Percentiles rank a stretch among this genome's conserved stretches.
phyloP scores from a whole-genome alignment of 2,797 vertebrate genomes.

The Ptychobarbus kaznakovi region DNA sequence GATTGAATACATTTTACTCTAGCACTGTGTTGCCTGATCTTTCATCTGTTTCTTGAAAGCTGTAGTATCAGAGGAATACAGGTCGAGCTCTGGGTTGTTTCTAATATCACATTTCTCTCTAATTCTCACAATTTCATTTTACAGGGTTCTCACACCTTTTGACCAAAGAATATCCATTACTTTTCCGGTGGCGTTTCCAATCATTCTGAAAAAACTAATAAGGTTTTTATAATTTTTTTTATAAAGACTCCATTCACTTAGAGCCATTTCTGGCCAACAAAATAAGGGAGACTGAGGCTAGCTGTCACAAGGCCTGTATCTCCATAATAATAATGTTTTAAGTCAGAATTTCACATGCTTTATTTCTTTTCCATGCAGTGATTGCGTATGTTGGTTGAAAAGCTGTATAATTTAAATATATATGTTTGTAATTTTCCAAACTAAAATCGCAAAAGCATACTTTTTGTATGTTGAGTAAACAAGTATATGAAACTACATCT shows the following conservation, averaged over 20 bases:
- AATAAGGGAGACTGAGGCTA: not conserved
- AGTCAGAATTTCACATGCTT: not conserved
- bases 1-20: conserved; percentile 37
- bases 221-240: not conserved
- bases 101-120: conserved; percentile 10
- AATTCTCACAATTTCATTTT: conserved; percentile 19
- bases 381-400: too few relatives aligned
- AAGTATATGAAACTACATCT: not conserved
- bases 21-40: conserved; percentile 19
- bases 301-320: not conserved
- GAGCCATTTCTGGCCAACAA: conserved; percentile 1
- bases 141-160: conserved; percentile 14
- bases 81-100: conserved; percentile 25
- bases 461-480: not conserved
- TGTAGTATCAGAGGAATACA: conserved; percentile 41
- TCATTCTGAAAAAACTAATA: not conserved
- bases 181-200: not conserved
- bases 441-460: not conserved
- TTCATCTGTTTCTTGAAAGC: conserved; percentile 45
- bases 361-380: not conserved
- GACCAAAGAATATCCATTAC: conserved; percentile 13
- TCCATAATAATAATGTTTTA: not conserved
- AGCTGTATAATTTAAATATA: not conserved
- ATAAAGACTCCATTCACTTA: not conserved
- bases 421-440: not conserved